These are phyloP conservation scores for Ichneumoninae sp. DNA, from an alignment of 2,888 invertebrate species.

Conservation along the genomic window DNA sequence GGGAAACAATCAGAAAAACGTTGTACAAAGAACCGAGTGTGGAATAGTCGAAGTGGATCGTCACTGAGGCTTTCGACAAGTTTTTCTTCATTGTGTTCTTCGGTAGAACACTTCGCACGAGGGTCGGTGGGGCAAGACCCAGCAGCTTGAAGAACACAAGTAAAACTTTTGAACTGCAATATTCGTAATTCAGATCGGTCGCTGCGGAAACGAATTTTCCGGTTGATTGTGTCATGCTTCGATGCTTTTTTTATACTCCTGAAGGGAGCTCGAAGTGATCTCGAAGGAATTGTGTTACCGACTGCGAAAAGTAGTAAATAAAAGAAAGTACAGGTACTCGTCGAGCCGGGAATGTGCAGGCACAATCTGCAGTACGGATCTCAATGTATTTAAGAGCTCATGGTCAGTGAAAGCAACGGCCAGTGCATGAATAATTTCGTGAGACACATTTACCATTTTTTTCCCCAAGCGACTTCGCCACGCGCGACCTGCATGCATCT, in stretches of 20 bases:
- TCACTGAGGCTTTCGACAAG: background rate
- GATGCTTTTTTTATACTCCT: background rate
- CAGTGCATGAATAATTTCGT: conserved; percentile 1
- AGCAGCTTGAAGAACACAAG: conserved; percentile 20
- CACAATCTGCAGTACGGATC: background rate
- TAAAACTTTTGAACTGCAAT: background rate
- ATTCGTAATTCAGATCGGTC: background rate
- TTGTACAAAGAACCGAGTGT: background rate
- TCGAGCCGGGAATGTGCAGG: background rate
- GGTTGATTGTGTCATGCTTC: background rate
- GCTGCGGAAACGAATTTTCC: background rate
- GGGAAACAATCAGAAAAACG: background rate
- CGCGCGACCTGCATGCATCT: background rate
- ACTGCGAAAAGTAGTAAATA: background rate
- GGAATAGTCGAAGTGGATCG: background rate
- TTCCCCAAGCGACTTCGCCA: background rate
- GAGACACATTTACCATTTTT: background rate
- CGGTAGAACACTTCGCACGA: background rate
- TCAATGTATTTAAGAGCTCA: background rate
- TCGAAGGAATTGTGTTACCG: background rate
- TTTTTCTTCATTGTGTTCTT: conserved; percentile 11
- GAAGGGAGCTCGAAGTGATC: background rate
- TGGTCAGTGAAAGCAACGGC: background rate
- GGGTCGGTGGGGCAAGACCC: conserved; percentile 37
- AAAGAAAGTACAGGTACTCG: background rate